A percentile compares a stretch with the other conserved stretches of the same genome.
Evolutionary conservation across 1,140 invertebrate species (phyloP).

Genomic region (Chymomyza costata): DNA sequence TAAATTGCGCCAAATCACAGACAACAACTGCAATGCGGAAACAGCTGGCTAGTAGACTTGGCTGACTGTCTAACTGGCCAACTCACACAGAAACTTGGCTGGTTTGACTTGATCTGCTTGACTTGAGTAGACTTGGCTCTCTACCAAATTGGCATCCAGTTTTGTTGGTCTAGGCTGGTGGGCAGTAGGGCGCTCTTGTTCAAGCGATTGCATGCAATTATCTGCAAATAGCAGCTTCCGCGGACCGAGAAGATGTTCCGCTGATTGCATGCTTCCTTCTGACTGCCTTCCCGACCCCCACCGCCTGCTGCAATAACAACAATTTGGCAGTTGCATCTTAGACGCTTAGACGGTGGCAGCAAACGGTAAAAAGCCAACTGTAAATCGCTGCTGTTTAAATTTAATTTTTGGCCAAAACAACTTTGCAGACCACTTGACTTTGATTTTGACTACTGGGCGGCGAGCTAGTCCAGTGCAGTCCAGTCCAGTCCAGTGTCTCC

Average conservation of each 20-base stretch:
- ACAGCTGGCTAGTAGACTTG: not conserved
- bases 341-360: too few species aligned
- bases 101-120: not conserved
- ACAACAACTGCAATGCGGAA: constrained; percentile 32
- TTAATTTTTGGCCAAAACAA: too few species aligned
- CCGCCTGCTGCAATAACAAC: constrained; percentile 32
- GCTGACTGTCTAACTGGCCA: too few species aligned
- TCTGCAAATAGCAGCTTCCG: constrained; percentile 67
- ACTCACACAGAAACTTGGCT: not conserved
- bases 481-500: too few species aligned
- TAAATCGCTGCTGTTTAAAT: not conserved
- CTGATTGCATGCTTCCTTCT: constrained; percentile 8
- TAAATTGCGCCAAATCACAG: constrained; percentile 3
- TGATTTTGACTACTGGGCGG: too few species aligned
- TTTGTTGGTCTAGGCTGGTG: constrained; percentile 3
- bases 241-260: constrained; percentile 21
- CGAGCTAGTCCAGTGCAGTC: too few species aligned
- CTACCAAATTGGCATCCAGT: not conserved
- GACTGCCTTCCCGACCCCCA: constrained; percentile 24
- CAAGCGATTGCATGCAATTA: constrained; percentile 43
- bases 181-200: constrained; percentile 14
- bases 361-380: not conserved
- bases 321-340: too few species aligned
- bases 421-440: too few species aligned
- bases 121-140: constrained; percentile 18